Conservation (phyloP, 2,888 invertebrate genomes). For the Cheilosia scutellata region DNA sequence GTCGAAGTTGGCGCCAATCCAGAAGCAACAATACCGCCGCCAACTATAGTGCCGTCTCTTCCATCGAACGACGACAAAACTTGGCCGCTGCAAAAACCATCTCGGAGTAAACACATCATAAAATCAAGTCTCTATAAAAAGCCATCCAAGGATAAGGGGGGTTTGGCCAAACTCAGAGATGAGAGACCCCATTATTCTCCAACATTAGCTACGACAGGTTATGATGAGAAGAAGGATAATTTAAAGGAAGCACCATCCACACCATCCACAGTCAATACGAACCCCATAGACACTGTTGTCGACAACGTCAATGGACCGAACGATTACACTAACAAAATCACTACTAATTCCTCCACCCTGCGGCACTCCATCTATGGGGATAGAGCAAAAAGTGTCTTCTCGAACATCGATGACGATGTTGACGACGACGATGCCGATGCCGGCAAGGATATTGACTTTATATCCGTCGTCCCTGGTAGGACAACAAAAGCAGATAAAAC, state of each 20-base stretch:
- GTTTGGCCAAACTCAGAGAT: constrained; percentile 12
- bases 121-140: constrained; percentile 62
- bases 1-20: constrained; percentile 38
- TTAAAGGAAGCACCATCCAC: constrained; percentile 26
- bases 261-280: constrained; percentile 23
- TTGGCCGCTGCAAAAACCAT: constrained; percentile 58
- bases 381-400: constrained; percentile 28
- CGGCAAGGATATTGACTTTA: constrained; percentile 73
- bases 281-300: constrained; percentile 48
- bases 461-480: constrained; percentile 51
- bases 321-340: constrained; percentile 59
- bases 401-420: constrained; percentile 43
- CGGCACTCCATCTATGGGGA: not conserved
- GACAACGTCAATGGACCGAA: constrained; percentile 71
- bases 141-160: constrained; percentile 58
- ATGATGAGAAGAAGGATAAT: constrained; percentile 64
- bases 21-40: constrained; percentile 37
- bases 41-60: not conserved
- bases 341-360: constrained; percentile 35
- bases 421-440: constrained; percentile 24
- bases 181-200: constrained; percentile 48
- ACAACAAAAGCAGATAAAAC: constrained; percentile 65
- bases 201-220: constrained; percentile 65
- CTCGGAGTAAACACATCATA: constrained; percentile 63
- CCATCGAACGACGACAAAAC: constrained; percentile 42